phyloP scores from a whole-genome alignment of 1,140 invertebrate genomes.

The Orussus abietinus region DNA sequence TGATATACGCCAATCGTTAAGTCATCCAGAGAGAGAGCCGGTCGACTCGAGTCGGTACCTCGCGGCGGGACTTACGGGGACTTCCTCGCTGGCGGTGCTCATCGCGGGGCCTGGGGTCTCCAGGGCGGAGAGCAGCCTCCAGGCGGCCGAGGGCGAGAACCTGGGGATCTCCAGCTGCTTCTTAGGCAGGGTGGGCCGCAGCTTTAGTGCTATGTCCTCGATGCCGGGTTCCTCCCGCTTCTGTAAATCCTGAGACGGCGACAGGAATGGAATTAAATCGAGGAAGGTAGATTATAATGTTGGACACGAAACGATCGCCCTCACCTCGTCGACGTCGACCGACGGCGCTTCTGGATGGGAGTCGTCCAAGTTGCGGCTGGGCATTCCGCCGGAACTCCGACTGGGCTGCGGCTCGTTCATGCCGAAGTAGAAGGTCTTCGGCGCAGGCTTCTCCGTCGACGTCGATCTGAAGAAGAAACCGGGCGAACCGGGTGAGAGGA shows the following conservation, averaged over 20 bases:
- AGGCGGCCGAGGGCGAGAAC: slow-evolving; percentile 79
- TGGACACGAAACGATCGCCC: background rate
- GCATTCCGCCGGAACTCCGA: too few relatives aligned
- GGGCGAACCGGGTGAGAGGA: too few relatives aligned
- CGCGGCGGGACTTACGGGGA: slow-evolving; percentile 41
- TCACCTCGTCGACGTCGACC: slow-evolving; percentile 29
- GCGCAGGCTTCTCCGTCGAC: slow-evolving; percentile 40
- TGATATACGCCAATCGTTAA: too few relatives aligned
- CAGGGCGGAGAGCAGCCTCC: slow-evolving; percentile 64
- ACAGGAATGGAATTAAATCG: background rate
- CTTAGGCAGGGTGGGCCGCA: slow-evolving; percentile 73
- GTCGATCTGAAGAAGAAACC: slow-evolving; percentile 16
- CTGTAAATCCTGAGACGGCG: too few relatives aligned
- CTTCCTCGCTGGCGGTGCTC: slow-evolving; percentile 42
- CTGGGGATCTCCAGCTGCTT: slow-evolving; percentile 69
- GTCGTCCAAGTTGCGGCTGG: too few relatives aligned
- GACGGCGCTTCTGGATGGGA: slow-evolving; percentile 10
- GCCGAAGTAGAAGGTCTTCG: slow-evolving; percentile 75
- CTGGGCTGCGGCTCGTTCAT: slow-evolving; percentile 59
- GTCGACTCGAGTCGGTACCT: too few relatives aligned
- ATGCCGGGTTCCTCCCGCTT: slow-evolving; percentile 27
- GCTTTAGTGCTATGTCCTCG: slow-evolving; percentile 64
- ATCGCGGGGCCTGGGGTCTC: slow-evolving; percentile 38
- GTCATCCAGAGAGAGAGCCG: too few relatives aligned
- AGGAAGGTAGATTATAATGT: background rate